These are phyloP conservation scores for cat (Felis catus) DNA, from an alignment of 2,113 vertebrate genomes.

Conservation along the genomic window F.catus_Fca126_mat1.0 CM031418.1:38753001-38753500, in stretches of 20 bases:
- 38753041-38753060: background rate
- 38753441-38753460: background rate
- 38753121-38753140: conserved; percentile 44
- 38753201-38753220: background rate
- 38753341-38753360: background rate
- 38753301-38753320: background rate
- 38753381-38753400: background rate
- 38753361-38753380: background rate
- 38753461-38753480: background rate
- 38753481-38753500: background rate
- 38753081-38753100: background rate
- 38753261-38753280: background rate
- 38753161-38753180: conserved; percentile 52
- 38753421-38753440: background rate
- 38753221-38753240: background rate
- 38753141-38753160: conserved; percentile 69
- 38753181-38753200: background rate
- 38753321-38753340: background rate
- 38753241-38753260: background rate
- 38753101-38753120: conserved; percentile 14
- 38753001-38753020: background rate
- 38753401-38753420: background rate
- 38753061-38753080: background rate
- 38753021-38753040: background rate
- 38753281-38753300: background rate